Conservation (phyloP, 2,888 invertebrate species). For the Drosophila koepferae region DNA sequence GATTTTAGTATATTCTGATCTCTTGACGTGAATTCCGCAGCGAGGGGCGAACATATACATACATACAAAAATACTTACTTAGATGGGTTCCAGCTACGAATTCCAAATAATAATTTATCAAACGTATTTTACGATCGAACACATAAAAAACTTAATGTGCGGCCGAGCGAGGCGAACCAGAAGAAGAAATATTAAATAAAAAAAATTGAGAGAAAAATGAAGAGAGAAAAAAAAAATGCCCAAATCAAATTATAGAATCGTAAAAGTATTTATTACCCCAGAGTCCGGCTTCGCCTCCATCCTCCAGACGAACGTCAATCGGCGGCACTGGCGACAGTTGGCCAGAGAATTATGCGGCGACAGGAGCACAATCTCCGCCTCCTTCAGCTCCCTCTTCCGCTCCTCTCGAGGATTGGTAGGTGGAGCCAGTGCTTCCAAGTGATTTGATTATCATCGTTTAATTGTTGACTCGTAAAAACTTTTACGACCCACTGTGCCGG, state of each 20-base stretch:
- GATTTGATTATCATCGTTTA: conserved; percentile 84
- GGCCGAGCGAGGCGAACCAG: conserved; percentile 23
- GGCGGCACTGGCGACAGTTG: conserved; percentile 43
- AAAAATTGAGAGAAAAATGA: no score
- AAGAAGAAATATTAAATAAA: conserved; percentile 3
- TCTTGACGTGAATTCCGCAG: conserved; percentile 24
- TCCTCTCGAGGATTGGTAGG: neutral
- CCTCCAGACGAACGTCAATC: conserved; percentile 36
- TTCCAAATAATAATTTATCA: conserved; percentile 83
- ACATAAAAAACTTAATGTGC: conserved; percentile 78
- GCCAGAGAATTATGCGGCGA: conserved; percentile 60
- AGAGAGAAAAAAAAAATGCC: conserved; percentile 52
- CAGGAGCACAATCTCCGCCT: conserved; percentile 41
- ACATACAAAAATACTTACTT: neutral
- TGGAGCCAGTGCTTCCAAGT: conserved; percentile 55
- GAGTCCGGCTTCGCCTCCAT: conserved; percentile 15
- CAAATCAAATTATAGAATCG: conserved; percentile 84
- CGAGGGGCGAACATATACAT: neutral
- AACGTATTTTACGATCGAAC: conserved; percentile 74
- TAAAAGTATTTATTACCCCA: conserved; percentile 81
- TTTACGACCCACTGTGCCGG: conserved; percentile 72
- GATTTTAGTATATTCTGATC: conserved; percentile 33
- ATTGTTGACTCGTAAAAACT: conserved; percentile 83
- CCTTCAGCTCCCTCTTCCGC: neutral
- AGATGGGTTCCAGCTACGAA: conserved; percentile 31